Evolutionary conservation across 2,888 invertebrate species (phyloP).

Genomic region (Hyles lineata): DNA sequence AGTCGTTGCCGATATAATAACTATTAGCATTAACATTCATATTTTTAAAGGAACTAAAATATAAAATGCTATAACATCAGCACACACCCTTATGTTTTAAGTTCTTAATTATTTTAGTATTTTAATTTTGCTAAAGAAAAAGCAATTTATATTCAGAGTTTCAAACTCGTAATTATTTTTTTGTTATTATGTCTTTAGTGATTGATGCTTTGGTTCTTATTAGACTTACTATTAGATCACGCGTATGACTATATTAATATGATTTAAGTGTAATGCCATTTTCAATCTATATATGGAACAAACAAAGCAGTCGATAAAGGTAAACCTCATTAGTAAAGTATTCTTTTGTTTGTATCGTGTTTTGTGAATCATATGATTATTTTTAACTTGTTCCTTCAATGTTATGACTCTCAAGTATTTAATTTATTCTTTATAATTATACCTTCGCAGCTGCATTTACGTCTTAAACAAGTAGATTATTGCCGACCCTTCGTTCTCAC

Average conservation of each 20-base stretch:
- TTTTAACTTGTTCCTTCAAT: constrained; percentile 41
- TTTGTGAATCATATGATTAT: constrained; percentile 33
- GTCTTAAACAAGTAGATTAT: constrained; percentile 28
- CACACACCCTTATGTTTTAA: constrained; percentile 28
- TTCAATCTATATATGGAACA: not conserved
- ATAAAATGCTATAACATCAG: not conserved
- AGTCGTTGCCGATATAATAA: not conserved
- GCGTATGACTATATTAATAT: constrained; percentile 8
- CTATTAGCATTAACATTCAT: not conserved
- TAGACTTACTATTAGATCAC: constrained; percentile 14
- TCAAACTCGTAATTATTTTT: constrained; percentile 1
- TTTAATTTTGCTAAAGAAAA: not conserved
- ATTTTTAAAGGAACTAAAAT: not conserved
- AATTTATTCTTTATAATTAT: constrained; percentile 16
- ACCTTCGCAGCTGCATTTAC: constrained; percentile 46
- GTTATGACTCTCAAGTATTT: not conserved
- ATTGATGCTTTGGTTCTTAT: constrained; percentile 14
- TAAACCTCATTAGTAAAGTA: constrained; percentile 35
- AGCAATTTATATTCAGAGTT: not conserved
- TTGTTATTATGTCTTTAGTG: constrained; percentile 10
- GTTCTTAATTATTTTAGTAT: not conserved
- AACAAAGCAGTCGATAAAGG: not conserved
- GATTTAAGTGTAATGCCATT: constrained; percentile 16
- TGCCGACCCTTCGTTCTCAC: not conserved
- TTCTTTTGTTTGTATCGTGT: constrained; percentile 46